phyloP scores from a whole-genome alignment of 2,797 vertebrate species.

The Arnoldichthys spilopterus region DNA sequence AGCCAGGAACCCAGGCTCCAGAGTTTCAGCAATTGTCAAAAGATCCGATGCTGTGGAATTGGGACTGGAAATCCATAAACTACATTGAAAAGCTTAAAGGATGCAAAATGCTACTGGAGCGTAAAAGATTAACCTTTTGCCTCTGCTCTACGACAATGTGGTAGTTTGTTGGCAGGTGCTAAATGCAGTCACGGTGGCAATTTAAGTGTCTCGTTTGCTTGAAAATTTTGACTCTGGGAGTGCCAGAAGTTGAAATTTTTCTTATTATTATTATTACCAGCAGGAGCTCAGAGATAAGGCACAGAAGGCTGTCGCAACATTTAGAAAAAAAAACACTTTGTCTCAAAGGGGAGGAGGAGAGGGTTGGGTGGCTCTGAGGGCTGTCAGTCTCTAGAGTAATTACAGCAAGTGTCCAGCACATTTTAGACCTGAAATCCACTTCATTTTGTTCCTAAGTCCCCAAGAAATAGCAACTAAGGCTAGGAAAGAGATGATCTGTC shows the following conservation, averaged over 20 bases:
- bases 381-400: conserved; percentile 65
- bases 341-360: background rate
- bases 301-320: background rate
- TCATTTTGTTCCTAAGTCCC: conserved; percentile 51
- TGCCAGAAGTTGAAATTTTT: conserved; percentile 43
- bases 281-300: background rate
- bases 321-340: conserved; percentile 3
- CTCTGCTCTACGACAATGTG: conserved; percentile 18
- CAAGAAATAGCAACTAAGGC: conserved; percentile 41
- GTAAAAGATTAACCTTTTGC: conserved; percentile 54
- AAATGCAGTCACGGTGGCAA: conserved; percentile 28
- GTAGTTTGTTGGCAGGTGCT: conserved; percentile 3
- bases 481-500: conserved; percentile 55
- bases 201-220: conserved; percentile 28
- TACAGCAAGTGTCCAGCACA: conserved; percentile 45
- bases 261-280: conserved; percentile 36
- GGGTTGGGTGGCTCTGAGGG: conserved; percentile 32
- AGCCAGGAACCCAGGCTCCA: conserved; percentile 42
- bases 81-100: conserved; percentile 40
- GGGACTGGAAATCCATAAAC: conserved; percentile 55
- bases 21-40: conserved; percentile 44
- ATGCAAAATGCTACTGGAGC: conserved; percentile 56
- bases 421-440: conserved; percentile 54
- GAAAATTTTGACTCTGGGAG: conserved; percentile 28
- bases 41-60: conserved; percentile 43